Evolutionary conservation across 2,113 vertebrate species (phyloP).

Genomic region (Pluvialis apricaria): DNA sequence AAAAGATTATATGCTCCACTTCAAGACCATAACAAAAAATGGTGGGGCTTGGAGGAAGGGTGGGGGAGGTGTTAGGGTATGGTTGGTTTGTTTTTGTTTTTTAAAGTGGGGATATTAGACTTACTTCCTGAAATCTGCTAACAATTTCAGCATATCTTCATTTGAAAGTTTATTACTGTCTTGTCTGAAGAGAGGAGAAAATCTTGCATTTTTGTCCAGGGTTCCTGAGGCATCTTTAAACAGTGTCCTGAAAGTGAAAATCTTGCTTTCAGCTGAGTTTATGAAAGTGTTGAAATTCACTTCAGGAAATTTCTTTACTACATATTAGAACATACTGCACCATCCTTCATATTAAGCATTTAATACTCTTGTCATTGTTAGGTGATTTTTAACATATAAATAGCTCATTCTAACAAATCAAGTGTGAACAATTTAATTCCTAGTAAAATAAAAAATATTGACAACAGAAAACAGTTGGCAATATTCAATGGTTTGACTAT

Average conservation of each 20-base stretch:
- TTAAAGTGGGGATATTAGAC: conserved; percentile 50
- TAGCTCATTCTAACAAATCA: background rate
- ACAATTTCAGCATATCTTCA: conserved; percentile 93
- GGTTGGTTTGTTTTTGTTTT: background rate
- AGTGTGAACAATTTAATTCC: background rate
- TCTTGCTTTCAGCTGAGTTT: background rate
- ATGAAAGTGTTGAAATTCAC: background rate
- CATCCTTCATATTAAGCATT: background rate
- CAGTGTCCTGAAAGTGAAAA: conserved; percentile 78
- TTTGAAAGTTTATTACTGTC: conserved; percentile 97
- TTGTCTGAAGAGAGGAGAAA: conserved; percentile 94
- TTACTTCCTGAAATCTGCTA: conserved; percentile 96
- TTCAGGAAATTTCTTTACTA: background rate
- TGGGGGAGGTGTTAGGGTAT: background rate
- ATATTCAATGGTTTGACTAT: background rate
- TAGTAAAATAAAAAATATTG: background rate
- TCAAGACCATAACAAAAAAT: background rate
- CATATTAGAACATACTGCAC: background rate
- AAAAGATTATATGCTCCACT: background rate
- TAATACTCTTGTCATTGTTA: background rate
- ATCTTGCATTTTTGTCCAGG: conserved; percentile 91
- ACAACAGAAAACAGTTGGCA: background rate
- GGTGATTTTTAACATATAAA: conserved; percentile 1
- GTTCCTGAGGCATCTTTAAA: conserved; percentile 93
- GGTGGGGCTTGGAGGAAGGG: background rate